Evolutionary conservation across 2,797 vertebrate genomes (phyloP), one percentile per base, ranked within the genome.

Genomic region (Varecia variegata): DNA sequence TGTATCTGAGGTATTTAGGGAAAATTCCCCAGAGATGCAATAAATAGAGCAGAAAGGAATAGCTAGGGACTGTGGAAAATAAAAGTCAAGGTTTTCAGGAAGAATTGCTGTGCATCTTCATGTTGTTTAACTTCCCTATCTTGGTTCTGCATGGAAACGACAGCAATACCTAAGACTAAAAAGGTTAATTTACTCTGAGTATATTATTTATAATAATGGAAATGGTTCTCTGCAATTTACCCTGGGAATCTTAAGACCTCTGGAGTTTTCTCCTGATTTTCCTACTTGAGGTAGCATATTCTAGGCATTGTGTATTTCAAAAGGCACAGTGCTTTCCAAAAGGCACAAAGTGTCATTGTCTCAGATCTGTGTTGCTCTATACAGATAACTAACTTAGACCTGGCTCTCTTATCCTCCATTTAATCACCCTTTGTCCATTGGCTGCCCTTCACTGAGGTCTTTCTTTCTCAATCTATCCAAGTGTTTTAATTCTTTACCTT

Each of bases 401-500:
- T 88, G 1, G 27, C 91, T 47, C 50, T 81, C 74, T 95, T 96
- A 97, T 97, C 18, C 10, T 92, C 79, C 30, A 74, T 92, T 88
- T 96, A 97, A 93, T 97, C 79, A 94, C 4, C 82, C 1, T 54
- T 18, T 87, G 81, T 93, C 65, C 4, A 89, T 27, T 89, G 87
- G 87, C 58, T 96, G 88, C n/a, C 47, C 93, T 97, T 98, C 38
- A 58, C 21, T 71, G 15, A 86, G 23, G 77, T 93, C 0, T 71
- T 88, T 81, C 82, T 94, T 97, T 97, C 43, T 56, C 62, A 2
- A 76, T 96, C 43, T 95, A 25, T 67, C 45, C 32, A 43, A 62
- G 85, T 73, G n/a, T 86, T 97, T 96, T 96, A 96, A 95, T 97
- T 97, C 82, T 90, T 84, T 0, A 4, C 30, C 47, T 89, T 73